Evolutionary conservation across 2,888 invertebrate species (phyloP), one percentile per base, ranked within the genome.

Genomic region (Chesias legatella): DNA sequence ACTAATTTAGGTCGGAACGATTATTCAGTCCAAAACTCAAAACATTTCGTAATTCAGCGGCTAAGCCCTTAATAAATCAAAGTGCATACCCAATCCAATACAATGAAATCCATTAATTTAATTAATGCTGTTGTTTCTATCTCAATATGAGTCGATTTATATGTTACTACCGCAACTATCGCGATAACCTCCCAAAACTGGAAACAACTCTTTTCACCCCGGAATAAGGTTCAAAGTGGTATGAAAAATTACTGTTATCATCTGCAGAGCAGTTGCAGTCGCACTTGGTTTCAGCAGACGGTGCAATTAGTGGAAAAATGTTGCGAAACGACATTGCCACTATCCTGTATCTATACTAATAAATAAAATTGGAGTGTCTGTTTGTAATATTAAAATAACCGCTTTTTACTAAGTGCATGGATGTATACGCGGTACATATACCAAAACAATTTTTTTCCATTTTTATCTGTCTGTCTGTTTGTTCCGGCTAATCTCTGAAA

Each of bases 221-320:
- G 6, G 1, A 17, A 23, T 37, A 46, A 7, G 33, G 30, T 7
- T 28, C 17, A 24, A 8, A 30, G 10, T 40, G 28, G 32, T 47
- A 8, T 30, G 32, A 27, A 35, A 40, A 38, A 28, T 17, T 39
- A 39, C 40, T 53, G 50, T 46, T 48, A 50, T 57, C 47, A 56
- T 55, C 50, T 43, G 52, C 52, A 33, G 48, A 56, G 48, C 52
- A 54, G 56, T 22, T n/a, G 57, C 40, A 47, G 43, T 43, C 42
- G 55, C 56, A 51, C 49, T 50, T 51, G 53, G 57, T 48, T 53
- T 51, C 50, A 43, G 41, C 57, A 48, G 47, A 47, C 52, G 48
- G 33, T 44, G 59, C 58, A 61, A 63, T 65, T 65, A 61, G 60
- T 56, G 57, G 53, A 63, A 58, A 63, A 63, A 54, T 58, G 49